These are phyloP conservation scores for Gallinago nigripennis DNA, from an alignment of 2,797 vertebrate genomes.

Conservation along the genomic window DNA sequence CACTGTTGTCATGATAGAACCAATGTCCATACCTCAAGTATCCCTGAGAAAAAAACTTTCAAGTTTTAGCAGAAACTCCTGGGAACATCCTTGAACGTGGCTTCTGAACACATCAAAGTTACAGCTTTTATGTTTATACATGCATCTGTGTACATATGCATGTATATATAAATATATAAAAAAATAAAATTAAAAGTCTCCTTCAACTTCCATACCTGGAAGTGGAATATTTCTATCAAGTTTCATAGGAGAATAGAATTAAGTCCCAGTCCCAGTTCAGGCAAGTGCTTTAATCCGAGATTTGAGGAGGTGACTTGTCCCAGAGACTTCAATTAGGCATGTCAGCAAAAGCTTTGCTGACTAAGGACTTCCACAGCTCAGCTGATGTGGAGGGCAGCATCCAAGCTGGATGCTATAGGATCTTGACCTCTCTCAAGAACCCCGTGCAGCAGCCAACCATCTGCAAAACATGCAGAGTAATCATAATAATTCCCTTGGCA, in stretches of 20 bases:
- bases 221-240: neutral
- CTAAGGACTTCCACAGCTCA: constrained; percentile 38
- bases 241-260: neutral
- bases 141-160: neutral
- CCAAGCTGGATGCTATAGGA: constrained; percentile 46
- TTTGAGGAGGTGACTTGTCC: neutral
- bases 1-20: neutral
- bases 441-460: constrained; percentile 32
- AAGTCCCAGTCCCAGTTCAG: neutral
- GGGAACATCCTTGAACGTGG: neutral
- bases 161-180: neutral
- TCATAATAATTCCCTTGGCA: constrained; percentile 56
- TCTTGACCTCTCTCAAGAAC: constrained; percentile 25
- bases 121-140: neutral
- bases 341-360: constrained; percentile 57
- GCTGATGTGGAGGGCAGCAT: constrained; percentile 40
- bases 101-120: neutral
- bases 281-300: neutral
- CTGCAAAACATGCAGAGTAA: constrained; percentile 50
- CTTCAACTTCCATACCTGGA: neutral
- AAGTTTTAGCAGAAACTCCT: neutral
- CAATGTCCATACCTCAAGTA: neutral
- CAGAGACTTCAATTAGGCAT: constrained; percentile 19
- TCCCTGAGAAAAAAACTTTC: neutral
- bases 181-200: neutral